Evolutionary conservation across 2,113 vertebrate genomes (phyloP), one percentile per base, ranked within the genome.

Genomic region (Condylura cristata): DNA sequence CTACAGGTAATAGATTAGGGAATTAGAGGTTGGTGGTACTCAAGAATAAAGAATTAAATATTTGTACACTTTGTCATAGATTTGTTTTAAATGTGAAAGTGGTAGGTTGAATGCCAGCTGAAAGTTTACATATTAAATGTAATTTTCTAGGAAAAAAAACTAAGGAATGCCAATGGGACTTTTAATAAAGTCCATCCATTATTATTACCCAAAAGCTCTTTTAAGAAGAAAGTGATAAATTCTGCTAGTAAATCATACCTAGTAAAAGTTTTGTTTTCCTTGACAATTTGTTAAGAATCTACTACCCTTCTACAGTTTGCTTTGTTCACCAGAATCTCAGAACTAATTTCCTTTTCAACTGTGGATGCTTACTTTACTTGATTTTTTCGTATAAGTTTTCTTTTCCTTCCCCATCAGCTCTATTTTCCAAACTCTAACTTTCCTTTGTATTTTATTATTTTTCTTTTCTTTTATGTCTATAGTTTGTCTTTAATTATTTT

Each of bases 321-420:
- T 89, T 91, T 89, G 39, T 65, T 87, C 75, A 89, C 20, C 39
- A 92, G 44, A 92, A 86, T 91, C 86, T 93, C 78, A 61, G 75
- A 66, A 58, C 80, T 94, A 71, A 93, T 95, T 93, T 96, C 80
- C 78, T 68, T 85, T 65, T 85, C 60, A 76, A 51, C 18, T 81
- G 30, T 34, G 87, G 41, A 32, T 66, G 11, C 26, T 86, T 58
- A 65, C 9, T 16, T 66, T 82, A 53, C 68, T 65, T 63, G 51
- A 70, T 65, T 89, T 95, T 65, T n/a, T 30, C 34, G 16, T 37
- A 4, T 2, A 41, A 8, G 48, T 37, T 85, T 93, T 79, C 16
- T 72, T 9, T 71, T 1, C 6, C 37, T 4, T 68, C 2, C 9
- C 8, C 24, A 30, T 2, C 7, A 14, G 34, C 8, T 18, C 11